A percentile compares a stretch with the other conserved stretches of the same genome.
Evolutionary conservation across 2,888 invertebrate genomes (phyloP).

Genomic region (Erynnis tages): DNA sequence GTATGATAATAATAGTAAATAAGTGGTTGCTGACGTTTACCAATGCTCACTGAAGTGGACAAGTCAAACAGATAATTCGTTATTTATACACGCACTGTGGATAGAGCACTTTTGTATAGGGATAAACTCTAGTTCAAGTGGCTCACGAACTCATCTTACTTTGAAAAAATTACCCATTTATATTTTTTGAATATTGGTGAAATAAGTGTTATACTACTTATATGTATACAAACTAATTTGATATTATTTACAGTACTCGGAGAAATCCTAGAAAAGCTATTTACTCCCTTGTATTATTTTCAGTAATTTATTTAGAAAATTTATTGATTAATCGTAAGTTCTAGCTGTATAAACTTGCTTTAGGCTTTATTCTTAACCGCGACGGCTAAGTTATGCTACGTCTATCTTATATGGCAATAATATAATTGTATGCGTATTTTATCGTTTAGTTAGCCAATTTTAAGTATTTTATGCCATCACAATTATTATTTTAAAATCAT

Average conservation of each 20-base stretch:
- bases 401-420: slow-evolving; percentile 58
- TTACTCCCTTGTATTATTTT: slow-evolving; percentile 50
- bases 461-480: slow-evolving; percentile 71
- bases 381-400: slow-evolving; percentile 59
- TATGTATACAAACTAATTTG: slow-evolving; percentile 29
- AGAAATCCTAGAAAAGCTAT: slow-evolving; percentile 37
- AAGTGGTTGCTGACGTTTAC: slow-evolving; percentile 11
- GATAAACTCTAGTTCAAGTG: slow-evolving; percentile 23
- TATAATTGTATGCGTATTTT: slow-evolving; percentile 59
- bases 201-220: slow-evolving; percentile 23
- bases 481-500: slow-evolving; percentile 58
- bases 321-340: slow-evolving; percentile 54
- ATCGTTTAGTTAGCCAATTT: slow-evolving; percentile 73
- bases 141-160: slow-evolving; percentile 15
- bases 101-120: slow-evolving; percentile 56
- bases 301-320: slow-evolving; percentile 69
- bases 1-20: slow-evolving; percentile 18
- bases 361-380: slow-evolving; percentile 65
- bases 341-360: slow-evolving; percentile 73
- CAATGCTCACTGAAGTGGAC: slow-evolving; percentile 26
- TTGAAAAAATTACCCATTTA: slow-evolving; percentile 22
- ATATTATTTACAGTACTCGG: slow-evolving; percentile 29
- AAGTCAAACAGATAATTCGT: slow-evolving; percentile 14
- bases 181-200: slow-evolving; percentile 27
- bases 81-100: slow-evolving; percentile 54